Conservation (phyloP, 2,797 vertebrate genomes). For the Hipposideros larvatus region DNA sequence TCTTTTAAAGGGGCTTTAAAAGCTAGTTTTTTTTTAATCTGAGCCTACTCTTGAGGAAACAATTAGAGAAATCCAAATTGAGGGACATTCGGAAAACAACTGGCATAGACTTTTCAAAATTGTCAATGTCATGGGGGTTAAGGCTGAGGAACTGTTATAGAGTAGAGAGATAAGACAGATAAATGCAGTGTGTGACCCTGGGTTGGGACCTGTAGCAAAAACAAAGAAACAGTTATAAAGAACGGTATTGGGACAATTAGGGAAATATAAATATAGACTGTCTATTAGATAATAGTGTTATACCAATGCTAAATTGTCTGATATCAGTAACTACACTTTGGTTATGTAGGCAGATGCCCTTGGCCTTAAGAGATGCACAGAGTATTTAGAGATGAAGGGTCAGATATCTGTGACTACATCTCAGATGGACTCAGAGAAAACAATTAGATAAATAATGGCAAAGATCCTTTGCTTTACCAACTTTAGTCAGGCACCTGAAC, state of each 20-base stretch:
- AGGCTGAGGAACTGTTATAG: background rate
- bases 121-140: background rate
- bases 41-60: constrained; percentile 42
- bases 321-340: background rate
- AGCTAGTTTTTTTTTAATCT: background rate
- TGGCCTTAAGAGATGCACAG: background rate
- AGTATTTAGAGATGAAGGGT: background rate
- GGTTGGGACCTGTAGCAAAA: background rate
- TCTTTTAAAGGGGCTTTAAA: constrained; percentile 13
- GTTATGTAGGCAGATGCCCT: background rate
- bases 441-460: background rate
- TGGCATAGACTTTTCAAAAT: background rate
- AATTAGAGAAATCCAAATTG: constrained; percentile 37
- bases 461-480: background rate
- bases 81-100: constrained; percentile 10
- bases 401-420: background rate
- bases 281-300: background rate
- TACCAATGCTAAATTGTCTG: background rate
- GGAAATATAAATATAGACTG: background rate
- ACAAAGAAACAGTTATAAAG: background rate
- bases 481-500: background rate
- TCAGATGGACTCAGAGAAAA: background rate
- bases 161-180: background rate
- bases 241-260: background rate
- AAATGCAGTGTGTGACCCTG: no score